Evolutionary conservation across 2,888 invertebrate species (phyloP), one percentile per base, ranked within the genome.

Genomic region (Anthophora plumipes): DNA sequence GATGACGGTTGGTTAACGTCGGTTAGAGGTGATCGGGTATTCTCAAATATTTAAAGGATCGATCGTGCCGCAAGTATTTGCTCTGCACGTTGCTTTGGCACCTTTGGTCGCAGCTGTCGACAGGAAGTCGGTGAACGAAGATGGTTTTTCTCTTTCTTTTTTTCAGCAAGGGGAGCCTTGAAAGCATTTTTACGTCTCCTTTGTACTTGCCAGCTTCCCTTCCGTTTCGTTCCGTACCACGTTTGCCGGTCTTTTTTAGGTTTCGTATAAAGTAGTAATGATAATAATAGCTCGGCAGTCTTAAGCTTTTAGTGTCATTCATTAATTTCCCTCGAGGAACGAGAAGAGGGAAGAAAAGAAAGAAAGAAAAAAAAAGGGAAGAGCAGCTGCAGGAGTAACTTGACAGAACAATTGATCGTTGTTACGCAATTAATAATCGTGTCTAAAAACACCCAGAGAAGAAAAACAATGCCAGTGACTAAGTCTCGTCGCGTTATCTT

Each of bases 11-110:
- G 67, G 54, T 67, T 25, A 20, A 67, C 64, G 54, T 68, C 48
- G 43, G 39, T 17, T 22, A 8, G 41, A 25, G 12, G 17, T 17
- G 61, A 46, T 68, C 60, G 60, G 61, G 14, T 39, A 61, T 22
- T 14, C 25, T 75, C 17, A 48, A 70, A 75, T 75, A 75, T 70
- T 70, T 75, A 55, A 55, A 61, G 70, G 41, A 75, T 70, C 43
- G 70, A 69, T 75, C 55, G 69, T 12, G 22, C 20, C 39, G 25
- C 17, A 3, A n/a, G 22, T 41, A 52, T 41, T 52, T 60, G 17
- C 17, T 31, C 64, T 17, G 39, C 8, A 20, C 48, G 12, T 14
- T 52, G 31, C 6, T 2, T 37, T 14, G 14, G 31, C 37, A 57
- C 17, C 17, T 57, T 2, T 1, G 31, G 57, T n/a, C 5, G 37